phyloP scores from a whole-genome alignment of 1,140 invertebrate species.

The Drosophila arizonae region DNA sequence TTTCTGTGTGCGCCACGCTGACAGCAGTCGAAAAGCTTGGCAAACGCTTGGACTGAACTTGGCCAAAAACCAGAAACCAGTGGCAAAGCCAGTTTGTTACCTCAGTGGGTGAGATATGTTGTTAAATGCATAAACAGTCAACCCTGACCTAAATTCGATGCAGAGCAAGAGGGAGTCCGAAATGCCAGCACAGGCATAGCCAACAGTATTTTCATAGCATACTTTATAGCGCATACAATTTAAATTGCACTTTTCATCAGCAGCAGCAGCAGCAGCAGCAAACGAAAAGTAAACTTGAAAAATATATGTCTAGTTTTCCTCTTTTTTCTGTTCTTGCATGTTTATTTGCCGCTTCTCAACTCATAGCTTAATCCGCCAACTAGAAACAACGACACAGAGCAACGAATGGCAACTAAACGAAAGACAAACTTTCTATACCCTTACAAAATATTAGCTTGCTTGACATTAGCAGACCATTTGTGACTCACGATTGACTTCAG shows the following conservation, averaged over 20 bases:
- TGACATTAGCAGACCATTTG: neutral
- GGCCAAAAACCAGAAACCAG: constrained; percentile 44
- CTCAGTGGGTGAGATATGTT: constrained; percentile 44
- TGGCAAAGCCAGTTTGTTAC: constrained; percentile 44
- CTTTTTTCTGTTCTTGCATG: constrained; percentile 22
- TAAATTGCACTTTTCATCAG: constrained; percentile 62
- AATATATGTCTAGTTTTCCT: constrained; percentile 45
- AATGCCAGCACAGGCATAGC: neutral
- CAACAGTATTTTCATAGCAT: constrained; percentile 39
- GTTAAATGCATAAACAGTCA: constrained; percentile 64
- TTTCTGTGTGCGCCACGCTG: constrained; percentile 20
- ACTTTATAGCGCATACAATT: constrained; percentile 54
- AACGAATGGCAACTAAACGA: constrained; percentile 27
- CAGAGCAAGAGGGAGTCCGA: neutral
- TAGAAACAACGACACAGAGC: constrained; percentile 39
- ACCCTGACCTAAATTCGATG: constrained; percentile 55
- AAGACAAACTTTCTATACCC: constrained; percentile 39
- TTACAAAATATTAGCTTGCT: neutral
- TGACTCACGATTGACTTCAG: neutral
- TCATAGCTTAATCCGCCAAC: constrained; percentile 69
- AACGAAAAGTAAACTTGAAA: constrained; percentile 49
- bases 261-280: constrained; percentile 12
- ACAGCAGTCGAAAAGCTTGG: constrained; percentile 34
- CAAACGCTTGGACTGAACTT: constrained; percentile 27
- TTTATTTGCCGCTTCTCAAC: constrained; percentile 41